Conservation (phyloP, 2,888 invertebrate species). For the Monochamus alternatus region DNA sequence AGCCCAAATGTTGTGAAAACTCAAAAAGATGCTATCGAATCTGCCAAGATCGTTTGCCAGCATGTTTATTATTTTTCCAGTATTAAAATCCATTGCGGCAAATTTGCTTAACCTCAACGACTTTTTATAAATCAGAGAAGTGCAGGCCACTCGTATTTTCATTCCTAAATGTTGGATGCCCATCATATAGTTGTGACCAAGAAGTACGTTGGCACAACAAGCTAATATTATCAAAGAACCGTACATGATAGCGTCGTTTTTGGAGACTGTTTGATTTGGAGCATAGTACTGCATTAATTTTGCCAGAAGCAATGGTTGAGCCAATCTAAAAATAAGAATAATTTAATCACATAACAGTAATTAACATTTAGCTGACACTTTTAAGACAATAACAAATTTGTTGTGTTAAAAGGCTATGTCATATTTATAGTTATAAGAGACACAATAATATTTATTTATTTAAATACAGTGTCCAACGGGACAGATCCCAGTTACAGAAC, state of each 20-base stretch:
- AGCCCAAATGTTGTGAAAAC: slow-evolving; percentile 85
- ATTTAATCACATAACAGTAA: neutral
- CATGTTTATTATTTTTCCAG: slow-evolving; percentile 47
- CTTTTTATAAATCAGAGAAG: slow-evolving; percentile 46
- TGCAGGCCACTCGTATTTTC: slow-evolving; percentile 43
- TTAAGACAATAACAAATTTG: no score
- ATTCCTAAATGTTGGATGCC: slow-evolving; percentile 45
- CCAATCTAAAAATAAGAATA: slow-evolving; percentile 22
- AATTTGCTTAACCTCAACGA: slow-evolving; percentile 43
- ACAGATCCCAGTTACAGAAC: no score
- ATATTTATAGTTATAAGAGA: no score
- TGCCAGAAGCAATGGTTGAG: slow-evolving; percentile 28
- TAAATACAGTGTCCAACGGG: no score
- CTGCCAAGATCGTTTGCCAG: slow-evolving; percentile 75
- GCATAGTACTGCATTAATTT: slow-evolving; percentile 32
- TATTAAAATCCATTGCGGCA: slow-evolving; percentile 35
- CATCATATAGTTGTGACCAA: slow-evolving; percentile 70
- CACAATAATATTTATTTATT: no score
- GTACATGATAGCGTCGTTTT: slow-evolving; percentile 39
- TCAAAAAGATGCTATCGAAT: slow-evolving; percentile 85
- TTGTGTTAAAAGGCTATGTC: no score
- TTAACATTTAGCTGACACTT: no score
- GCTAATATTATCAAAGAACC: slow-evolving; percentile 39
- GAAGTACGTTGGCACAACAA: slow-evolving; percentile 21
- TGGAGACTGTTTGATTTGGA: slow-evolving; percentile 33